Conservation (phyloP, 2,113 vertebrate genomes). For the Sclerurus mexicanus region DNA sequence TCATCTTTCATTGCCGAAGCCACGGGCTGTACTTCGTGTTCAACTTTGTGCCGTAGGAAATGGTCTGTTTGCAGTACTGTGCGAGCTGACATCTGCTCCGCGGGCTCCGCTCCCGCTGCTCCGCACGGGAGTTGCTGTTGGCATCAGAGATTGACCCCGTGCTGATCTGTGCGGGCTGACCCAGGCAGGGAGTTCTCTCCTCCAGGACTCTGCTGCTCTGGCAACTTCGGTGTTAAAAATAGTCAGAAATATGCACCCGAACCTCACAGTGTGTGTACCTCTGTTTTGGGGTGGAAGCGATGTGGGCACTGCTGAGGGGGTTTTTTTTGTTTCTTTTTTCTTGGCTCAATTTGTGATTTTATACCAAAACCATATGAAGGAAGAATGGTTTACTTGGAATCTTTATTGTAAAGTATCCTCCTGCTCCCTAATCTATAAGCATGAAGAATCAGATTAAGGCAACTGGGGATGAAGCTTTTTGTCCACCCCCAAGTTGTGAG, state of each 20-base stretch:
- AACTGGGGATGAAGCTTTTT: neutral
- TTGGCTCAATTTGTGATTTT: neutral
- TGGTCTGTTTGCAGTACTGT: neutral
- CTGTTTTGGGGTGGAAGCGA: neutral
- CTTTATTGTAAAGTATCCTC: neutral
- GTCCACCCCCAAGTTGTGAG: neutral
- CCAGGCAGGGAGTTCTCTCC: neutral
- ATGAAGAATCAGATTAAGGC: neutral
- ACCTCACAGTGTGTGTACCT: neutral
- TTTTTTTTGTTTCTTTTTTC: neutral
- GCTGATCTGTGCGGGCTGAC: neutral
- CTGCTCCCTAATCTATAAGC: neutral
- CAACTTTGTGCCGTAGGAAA: neutral
- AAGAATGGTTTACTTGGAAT: neutral
- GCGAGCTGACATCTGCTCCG: neutral
- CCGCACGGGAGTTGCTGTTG: neutral
- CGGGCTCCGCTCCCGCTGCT: neutral
- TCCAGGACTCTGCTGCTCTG: neutral
- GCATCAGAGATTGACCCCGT: neutral
- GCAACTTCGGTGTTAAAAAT: neutral
- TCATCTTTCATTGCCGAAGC: neutral
- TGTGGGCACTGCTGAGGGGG: accelerated
- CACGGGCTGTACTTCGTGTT: neutral
- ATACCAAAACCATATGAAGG: neutral
- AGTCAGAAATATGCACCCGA: neutral